Evolutionary conservation across 2,797 vertebrate genomes (phyloP).

Genomic region (Danio tinwini): DNA sequence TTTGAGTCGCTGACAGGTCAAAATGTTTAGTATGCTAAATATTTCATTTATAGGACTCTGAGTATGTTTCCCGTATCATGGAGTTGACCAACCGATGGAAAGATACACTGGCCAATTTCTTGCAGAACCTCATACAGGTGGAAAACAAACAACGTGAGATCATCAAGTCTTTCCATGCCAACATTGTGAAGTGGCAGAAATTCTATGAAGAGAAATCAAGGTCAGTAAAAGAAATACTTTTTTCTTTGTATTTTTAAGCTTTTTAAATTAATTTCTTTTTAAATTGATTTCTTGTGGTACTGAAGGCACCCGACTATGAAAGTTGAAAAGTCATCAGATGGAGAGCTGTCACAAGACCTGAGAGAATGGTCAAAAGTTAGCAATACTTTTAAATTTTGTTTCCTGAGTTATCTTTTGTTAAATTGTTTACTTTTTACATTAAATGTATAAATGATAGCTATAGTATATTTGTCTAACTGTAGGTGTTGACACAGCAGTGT

Average conservation of each 20-base stretch:
- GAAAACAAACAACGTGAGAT: slow-evolving; percentile 72
- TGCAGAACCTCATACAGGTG: slow-evolving; percentile 67
- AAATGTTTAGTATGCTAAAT: too few relatives aligned
- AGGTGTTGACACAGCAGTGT: slow-evolving; percentile 75
- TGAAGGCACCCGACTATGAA: slow-evolving; percentile 62
- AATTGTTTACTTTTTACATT: not conserved
- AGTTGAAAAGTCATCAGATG: slow-evolving; percentile 61
- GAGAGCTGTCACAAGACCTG: slow-evolving; percentile 68
- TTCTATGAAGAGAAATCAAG: slow-evolving; percentile 66
- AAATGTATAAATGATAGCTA: not conserved
- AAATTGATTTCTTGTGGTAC: not conserved
- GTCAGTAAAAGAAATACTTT: slow-evolving; percentile 65
- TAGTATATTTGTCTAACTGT: slow-evolving; percentile 16
- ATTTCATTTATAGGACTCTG: slow-evolving; percentile 79
- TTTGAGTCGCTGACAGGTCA: too few relatives aligned
- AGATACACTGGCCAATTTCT: slow-evolving; percentile 66
- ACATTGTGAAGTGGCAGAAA: slow-evolving; percentile 73
- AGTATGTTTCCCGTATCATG: slow-evolving; percentile 75
- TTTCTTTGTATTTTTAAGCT: not conserved
- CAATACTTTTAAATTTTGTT: not conserved
- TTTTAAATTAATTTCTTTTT: slow-evolving; percentile 5
- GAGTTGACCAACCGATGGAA: slow-evolving; percentile 76
- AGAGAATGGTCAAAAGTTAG: slow-evolving; percentile 76
- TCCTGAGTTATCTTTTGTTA: not conserved
- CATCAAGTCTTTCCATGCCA: slow-evolving; percentile 66